Conservation (phyloP, 2,113 vertebrate species). For the Psilopsiagon aymara region DNA sequence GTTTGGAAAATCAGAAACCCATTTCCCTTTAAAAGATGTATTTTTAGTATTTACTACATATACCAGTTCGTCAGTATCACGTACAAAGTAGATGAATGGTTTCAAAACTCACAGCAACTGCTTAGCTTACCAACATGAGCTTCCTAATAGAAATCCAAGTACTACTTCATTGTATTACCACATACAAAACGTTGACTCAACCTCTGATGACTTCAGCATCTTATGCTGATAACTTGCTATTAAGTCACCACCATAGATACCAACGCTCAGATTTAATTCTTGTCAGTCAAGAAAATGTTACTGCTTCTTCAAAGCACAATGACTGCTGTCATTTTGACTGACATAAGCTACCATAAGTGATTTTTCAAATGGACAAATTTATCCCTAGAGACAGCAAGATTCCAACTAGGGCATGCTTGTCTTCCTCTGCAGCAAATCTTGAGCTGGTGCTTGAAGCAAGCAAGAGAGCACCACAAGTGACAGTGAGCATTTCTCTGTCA, state of each 20-base stretch:
- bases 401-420: conserved; percentile 38
- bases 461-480: neutral
- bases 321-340: conserved; percentile 59
- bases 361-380: conserved; percentile 65
- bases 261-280: conserved; percentile 17
- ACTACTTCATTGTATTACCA: neutral
- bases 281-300: neutral
- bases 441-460: neutral
- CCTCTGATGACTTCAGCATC: conserved; percentile 2
- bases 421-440: conserved; percentile 6
- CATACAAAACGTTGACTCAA: neutral
- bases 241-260: neutral
- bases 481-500: neutral
- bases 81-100: neutral
- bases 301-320: conserved; percentile 28
- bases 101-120: neutral
- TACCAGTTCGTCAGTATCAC: neutral
- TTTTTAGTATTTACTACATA: neutral
- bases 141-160: neutral
- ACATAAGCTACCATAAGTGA: conserved; percentile 34
- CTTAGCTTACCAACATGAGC: neutral
- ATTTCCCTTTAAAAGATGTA: neutral
- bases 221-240: neutral
- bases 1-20: neutral
- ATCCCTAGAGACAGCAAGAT: conserved; percentile 41